Evolutionary conservation across 2,888 invertebrate genomes (phyloP).

Genomic region (Phymatocera aterrima): DNA sequence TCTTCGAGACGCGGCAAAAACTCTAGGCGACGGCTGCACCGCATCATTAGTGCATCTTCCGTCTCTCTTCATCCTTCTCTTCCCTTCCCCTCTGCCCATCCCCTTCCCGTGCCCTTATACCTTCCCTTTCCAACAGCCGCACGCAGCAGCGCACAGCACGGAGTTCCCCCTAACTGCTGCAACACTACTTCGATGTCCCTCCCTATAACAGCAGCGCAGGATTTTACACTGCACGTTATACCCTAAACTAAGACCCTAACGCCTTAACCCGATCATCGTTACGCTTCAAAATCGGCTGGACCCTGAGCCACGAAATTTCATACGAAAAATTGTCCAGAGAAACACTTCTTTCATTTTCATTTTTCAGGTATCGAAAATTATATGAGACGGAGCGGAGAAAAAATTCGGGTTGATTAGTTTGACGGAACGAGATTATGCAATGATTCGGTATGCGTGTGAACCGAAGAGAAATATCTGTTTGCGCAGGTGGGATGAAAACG

Average conservation of each 20-base stretch:
- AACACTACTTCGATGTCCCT: conserved; percentile 15
- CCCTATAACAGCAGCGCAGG: conserved; percentile 12
- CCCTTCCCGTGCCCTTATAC: conserved; percentile 1
- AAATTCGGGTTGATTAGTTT: no score
- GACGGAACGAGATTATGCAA: no score
- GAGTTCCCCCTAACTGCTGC: conserved; percentile 18
- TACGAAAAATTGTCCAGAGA: neutral
- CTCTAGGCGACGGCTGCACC: conserved; percentile 61
- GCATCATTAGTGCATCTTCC: conserved; percentile 67
- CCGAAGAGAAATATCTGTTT: no score
- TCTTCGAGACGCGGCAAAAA: conserved; percentile 35
- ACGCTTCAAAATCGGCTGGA: neutral
- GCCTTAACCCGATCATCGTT: conserved; percentile 26
- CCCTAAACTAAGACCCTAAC: conserved; percentile 10
- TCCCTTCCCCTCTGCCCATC: neutral
- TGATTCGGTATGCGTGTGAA: no score
- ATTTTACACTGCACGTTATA: neutral
- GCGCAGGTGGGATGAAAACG: no score
- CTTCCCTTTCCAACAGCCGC: conserved; percentile 28
- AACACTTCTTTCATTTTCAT: neutral
- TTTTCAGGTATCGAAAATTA: no score
- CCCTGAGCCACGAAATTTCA: neutral
- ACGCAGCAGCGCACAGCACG: neutral
- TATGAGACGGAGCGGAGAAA: no score
- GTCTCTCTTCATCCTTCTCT: conserved; percentile 48